Conservation (phyloP, 64 coral and sea anemone genomes). For the Exaiptasia diaphana region DNA sequence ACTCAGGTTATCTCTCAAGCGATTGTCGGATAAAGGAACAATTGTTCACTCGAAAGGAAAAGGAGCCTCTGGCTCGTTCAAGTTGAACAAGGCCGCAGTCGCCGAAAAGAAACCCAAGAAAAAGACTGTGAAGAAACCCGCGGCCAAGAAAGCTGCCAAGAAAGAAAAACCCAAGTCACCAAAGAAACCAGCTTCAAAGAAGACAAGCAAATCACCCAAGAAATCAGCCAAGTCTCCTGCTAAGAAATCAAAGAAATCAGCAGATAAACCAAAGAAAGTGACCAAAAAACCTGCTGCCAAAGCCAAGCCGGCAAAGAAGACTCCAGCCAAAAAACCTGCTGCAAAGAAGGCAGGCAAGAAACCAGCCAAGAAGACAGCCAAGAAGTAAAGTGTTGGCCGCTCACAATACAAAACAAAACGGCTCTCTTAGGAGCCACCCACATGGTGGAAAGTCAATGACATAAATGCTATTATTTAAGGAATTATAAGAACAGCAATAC, state of each 20-base stretch:
- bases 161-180: neutral
- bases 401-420: constrained; percentile 2
- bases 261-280: constrained; percentile 2
- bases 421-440: constrained; percentile 10
- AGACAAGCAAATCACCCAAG: neutral
- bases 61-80: constrained; percentile 39
- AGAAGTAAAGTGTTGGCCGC: neutral
- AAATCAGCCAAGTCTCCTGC: neutral
- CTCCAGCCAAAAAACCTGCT: neutral
- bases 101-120: neutral
- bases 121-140: neutral
- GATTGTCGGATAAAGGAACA: neutral
- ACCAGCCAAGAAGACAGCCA: neutral
- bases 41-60: constrained; percentile 1
- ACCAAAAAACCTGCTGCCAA: neutral
- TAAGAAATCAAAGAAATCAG: neutral
- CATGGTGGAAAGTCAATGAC: neutral
- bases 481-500: too few species aligned
- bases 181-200: neutral
- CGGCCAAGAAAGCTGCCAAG: neutral
- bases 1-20: constrained; percentile 6
- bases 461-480: too few species aligned
- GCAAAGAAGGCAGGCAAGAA: neutral
- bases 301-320: neutral
- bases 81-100: neutral